Base-by-base conservation (phyloP, 2,888 invertebrate species). In the Scelioninae gen. 1 region DNA sequence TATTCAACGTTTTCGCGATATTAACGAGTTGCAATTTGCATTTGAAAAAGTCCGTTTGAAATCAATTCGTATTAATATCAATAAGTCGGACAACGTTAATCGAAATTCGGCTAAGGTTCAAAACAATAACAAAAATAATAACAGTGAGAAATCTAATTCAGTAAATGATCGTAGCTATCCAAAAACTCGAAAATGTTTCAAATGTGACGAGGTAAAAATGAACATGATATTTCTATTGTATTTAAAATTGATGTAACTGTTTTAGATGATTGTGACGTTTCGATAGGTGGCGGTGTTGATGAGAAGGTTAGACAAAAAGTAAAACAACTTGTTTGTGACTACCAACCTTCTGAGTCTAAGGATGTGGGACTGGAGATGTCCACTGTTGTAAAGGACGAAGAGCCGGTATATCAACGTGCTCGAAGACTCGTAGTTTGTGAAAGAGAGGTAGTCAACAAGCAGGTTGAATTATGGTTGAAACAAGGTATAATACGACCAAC, bases 401-500 rank as follows among this genome's bases (percentile, higher is more conserved):
- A 68, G 53, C 85, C 86, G 8, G 82, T 88, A 10, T 85, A 79
- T 58, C 66, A 80, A 16, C 55, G 77, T 5, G 83, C 86, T 31
- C 68, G 85, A 71, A 66, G 85, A 29, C 77, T 87, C 10, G 43
- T 84, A 5, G 49, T n/a, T 38, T 68, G 23, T 43, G 43, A 58
- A 43, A 13, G 58, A 4, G 43, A 58, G 43, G 29, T 58, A 9
- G 11, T 51, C 4, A 23, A 47, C 11, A 11, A 15, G 15, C 62
- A 47, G n/a, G 15, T 62, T 10, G 23, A 47, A 1, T 3, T 5
- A 7, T 62, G 62, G 62, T 11, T 62, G 9, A 8, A 62, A 32
- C 47, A 47, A 32, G 62, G 62, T 0, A 62, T 62, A 10, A 38
- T 62, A 6, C 45, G 32, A 29, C 32, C 62, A 2, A 23, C 62